phyloP scores from a whole-genome alignment of 2,113 vertebrate species.

The Anser brachyrhynchus region DNA sequence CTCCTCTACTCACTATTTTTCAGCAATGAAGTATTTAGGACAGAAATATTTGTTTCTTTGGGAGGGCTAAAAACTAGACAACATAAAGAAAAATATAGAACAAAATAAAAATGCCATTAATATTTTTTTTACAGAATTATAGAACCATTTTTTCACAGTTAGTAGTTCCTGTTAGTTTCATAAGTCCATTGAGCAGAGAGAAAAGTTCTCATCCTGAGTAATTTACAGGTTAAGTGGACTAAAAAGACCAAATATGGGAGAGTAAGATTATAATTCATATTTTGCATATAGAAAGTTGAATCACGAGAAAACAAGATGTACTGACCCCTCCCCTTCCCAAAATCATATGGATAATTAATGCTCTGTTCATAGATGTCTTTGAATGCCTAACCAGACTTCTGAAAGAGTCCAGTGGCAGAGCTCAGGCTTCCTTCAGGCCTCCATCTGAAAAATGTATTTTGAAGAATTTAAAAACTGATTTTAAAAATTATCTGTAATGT shows the following conservation, averaged over 20 bases:
- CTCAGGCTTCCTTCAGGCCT: neutral
- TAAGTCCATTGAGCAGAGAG: neutral
- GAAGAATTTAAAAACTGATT: neutral
- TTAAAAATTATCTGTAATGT: neutral
- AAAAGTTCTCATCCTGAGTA: neutral
- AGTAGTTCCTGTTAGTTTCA: neutral
- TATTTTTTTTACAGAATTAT: neutral
- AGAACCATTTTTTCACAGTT: neutral
- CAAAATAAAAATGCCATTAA: neutral
- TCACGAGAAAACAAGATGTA: neutral
- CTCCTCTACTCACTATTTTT: neutral
- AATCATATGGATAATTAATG: neutral
- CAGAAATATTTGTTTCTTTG: neutral
- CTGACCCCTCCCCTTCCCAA: neutral
- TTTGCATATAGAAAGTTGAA: neutral
- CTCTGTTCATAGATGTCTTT: neutral
- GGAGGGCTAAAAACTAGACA: neutral
- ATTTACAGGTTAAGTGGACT: neutral
- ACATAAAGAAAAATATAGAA: neutral
- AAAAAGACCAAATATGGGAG: neutral
- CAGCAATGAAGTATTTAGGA: neutral
- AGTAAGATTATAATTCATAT: neutral
- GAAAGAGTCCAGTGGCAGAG: neutral
- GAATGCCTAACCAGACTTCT: neutral
- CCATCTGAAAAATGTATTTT: neutral